These are phyloP conservation scores for Promerops cafer DNA, from an alignment of 2,113 vertebrate species.

Conservation along the genomic window DNA sequence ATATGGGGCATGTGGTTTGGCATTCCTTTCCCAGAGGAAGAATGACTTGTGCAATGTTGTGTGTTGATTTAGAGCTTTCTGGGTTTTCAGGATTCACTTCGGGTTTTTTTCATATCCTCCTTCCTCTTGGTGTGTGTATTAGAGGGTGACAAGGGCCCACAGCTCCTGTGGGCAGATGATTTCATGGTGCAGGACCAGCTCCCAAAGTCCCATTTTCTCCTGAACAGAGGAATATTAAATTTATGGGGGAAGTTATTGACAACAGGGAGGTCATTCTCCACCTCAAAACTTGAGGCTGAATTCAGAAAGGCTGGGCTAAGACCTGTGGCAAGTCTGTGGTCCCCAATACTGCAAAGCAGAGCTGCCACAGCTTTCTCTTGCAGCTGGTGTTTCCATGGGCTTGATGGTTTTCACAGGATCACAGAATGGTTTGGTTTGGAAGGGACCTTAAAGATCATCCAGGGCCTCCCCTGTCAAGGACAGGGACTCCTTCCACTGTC, in stretches of 20 bases:
- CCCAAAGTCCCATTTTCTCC: not conserved
- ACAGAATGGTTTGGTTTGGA: fast-evolving
- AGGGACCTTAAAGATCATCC: fast-evolving
- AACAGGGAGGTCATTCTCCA: not conserved
- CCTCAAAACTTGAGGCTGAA: not conserved
- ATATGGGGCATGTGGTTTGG: not conserved
- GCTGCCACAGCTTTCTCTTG: not conserved
- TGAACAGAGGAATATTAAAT: not conserved
- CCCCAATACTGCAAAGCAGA: not conserved
- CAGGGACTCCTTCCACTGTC: not conserved
- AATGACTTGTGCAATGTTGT: not conserved
- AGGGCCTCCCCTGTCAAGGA: not conserved
- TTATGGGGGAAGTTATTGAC: not conserved
- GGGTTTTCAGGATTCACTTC: not conserved
- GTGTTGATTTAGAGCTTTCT: not conserved
- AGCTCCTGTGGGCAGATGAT: not conserved
- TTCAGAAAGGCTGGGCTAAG: not conserved
- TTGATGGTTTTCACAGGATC: not conserved
- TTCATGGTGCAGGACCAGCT: not conserved
- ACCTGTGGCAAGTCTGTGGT: not conserved
- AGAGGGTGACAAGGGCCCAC: not conserved
- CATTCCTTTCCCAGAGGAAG: not conserved
- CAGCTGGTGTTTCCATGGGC: not conserved
- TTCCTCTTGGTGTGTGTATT: not conserved
- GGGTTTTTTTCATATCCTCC: not conserved